Percentiles rank a stretch among this genome's conserved stretches.
Evolutionary conservation across 2,888 invertebrate species (phyloP).

Genomic region (Plebejus argus): DNA sequence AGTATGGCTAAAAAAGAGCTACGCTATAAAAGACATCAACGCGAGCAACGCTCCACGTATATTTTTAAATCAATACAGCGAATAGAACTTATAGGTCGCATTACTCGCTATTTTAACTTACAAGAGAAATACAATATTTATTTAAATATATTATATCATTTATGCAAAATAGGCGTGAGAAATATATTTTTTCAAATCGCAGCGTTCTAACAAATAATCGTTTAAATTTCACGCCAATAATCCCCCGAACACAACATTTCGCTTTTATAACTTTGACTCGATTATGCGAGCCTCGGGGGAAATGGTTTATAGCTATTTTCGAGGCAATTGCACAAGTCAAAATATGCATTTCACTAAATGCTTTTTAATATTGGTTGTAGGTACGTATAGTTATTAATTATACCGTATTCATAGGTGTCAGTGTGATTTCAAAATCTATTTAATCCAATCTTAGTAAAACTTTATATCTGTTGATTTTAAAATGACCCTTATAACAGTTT

Average conservation of each 20-base stretch:
- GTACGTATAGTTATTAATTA: not conserved
- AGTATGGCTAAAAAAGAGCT: not conserved
- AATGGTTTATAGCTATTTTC: not conserved
- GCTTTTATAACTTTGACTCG: constrained; percentile 8
- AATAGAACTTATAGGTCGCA: not conserved
- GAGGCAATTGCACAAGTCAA: not conserved
- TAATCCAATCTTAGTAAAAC: not conserved
- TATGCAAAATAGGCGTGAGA: constrained; percentile 17
- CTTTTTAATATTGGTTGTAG: not conserved
- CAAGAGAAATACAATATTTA: not conserved
- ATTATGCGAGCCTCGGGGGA: not conserved
- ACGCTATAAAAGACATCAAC: not conserved
- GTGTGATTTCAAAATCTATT: not conserved
- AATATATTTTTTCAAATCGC: not conserved
- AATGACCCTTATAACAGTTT: not conserved
- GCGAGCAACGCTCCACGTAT: not conserved
- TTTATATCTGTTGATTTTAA: not conserved
- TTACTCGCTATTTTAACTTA: constrained; percentile 6
- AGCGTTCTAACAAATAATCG: constrained; percentile 22
- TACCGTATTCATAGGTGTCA: not conserved
- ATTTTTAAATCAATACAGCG: not conserved
- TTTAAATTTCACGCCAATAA: constrained; percentile 31
- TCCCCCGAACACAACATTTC: constrained; percentile 20
- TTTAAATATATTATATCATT: not conserved
- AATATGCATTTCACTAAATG: not conserved